These are phyloP conservation scores for Trididemnum nubilum DNA, from an alignment of 23 tunicate species.

Conservation along the genomic window DNA sequence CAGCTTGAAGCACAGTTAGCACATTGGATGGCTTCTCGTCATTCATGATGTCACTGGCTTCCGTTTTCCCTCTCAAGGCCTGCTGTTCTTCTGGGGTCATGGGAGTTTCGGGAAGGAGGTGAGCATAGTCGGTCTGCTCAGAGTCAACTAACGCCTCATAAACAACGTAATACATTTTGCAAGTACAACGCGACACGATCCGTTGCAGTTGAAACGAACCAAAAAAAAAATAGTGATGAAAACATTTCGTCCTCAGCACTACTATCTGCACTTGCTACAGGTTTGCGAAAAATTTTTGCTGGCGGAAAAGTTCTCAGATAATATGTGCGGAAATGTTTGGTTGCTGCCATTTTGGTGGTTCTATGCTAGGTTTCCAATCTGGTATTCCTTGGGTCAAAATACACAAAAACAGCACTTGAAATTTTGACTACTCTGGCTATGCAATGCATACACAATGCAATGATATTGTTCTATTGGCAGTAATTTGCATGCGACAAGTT, in stretches of 20 bases:
- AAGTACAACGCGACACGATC: slow-evolving; percentile 83
- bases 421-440: too few species aligned
- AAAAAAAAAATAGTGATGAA: slow-evolving; percentile 14
- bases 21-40: slow-evolving; percentile 76
- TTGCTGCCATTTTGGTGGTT: too few species aligned
- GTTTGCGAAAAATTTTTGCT: background rate
- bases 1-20: slow-evolving; percentile 71
- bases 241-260: too few species aligned
- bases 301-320: too few species aligned
- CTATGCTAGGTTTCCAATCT: too few species aligned
- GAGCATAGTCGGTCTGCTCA: slow-evolving; percentile 70
- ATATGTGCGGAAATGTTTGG: too few species aligned
- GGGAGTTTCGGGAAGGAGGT: slow-evolving; percentile 55
- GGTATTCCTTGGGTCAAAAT: too few species aligned
- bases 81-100: slow-evolving; percentile 34
- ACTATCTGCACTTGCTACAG: background rate
- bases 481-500: too few species aligned
- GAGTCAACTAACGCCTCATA: slow-evolving; percentile 87
- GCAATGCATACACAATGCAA: too few species aligned
- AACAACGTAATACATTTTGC: slow-evolving; percentile 86
- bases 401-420: too few species aligned
- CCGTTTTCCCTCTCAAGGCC: background rate
- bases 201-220: slow-evolving; percentile 97
- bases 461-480: too few species aligned
- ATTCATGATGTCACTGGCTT: slow-evolving; percentile 45